These are phyloP conservation scores for Trachymyrmex septentrionalis DNA, from an alignment of 1,140 invertebrate genomes.

Conservation along the genomic window DNA sequence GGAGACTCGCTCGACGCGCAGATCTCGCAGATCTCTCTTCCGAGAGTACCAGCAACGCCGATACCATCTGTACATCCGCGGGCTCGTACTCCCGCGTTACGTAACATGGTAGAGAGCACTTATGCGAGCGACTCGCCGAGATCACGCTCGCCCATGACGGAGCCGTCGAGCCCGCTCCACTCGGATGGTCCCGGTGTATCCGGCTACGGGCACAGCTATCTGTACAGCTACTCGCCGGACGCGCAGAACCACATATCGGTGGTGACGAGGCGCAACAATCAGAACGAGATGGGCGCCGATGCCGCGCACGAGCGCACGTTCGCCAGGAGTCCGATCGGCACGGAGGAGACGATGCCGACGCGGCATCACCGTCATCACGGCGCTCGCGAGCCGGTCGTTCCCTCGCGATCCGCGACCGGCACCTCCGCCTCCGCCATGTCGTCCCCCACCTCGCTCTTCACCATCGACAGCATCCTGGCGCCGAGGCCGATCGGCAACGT, in stretches of 20 bases:
- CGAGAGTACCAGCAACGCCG: neutral
- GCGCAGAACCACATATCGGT: conserved; percentile 59
- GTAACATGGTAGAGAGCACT: conserved; percentile 84
- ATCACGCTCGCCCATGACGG: conserved; percentile 84
- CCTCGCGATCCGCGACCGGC: conserved; percentile 66
- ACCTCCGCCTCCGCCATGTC: conserved; percentile 85
- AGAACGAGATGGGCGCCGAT: conserved; percentile 55
- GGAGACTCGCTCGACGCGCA: neutral
- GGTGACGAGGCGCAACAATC: conserved; percentile 66
- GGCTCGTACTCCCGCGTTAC: neutral
- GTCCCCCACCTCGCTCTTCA: conserved; percentile 90
- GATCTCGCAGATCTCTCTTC: no score
- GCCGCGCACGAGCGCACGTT: conserved; percentile 63
- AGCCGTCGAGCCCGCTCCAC: conserved; percentile 81
- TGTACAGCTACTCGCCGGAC: conserved; percentile 80
- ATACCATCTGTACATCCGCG: neutral
- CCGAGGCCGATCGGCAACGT: conserved; percentile 85
- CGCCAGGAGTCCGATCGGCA: conserved; percentile 74
- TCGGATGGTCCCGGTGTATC: conserved; percentile 78
- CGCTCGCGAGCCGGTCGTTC: conserved; percentile 44
- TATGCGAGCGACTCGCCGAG: conserved; percentile 83
- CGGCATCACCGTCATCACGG: conserved; percentile 60
- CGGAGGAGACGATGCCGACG: conserved; percentile 67
- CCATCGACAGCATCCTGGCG: conserved; percentile 93
- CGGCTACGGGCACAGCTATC: conserved; percentile 75